phyloP scores from a whole-genome alignment of 2,797 vertebrate species.

The Todus mexicanus region DNA sequence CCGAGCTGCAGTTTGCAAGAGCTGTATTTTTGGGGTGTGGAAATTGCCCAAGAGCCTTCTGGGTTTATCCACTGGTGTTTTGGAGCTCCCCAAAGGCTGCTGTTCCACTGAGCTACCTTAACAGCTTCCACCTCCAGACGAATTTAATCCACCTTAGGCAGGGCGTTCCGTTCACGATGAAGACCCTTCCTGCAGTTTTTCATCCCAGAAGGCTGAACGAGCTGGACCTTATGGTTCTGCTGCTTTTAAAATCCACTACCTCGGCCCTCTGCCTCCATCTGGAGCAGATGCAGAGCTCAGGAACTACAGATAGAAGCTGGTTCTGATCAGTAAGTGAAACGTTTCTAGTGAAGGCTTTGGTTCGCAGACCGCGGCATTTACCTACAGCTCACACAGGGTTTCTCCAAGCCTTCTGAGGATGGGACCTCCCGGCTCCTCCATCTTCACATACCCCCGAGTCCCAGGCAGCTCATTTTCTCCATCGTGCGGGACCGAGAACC shows the following conservation, averaged over 20 bases:
- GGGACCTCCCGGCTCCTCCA: not conserved
- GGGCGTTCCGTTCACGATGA: not conserved
- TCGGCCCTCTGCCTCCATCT: not conserved
- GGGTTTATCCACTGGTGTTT: rapidly evolving
- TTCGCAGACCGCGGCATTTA: not conserved
- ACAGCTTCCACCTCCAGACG: not conserved
- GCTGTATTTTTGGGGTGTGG: not conserved
- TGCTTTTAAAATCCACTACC: not conserved
- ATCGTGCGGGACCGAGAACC: not conserved
- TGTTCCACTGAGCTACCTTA: not conserved
- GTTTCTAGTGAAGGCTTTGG: not conserved
- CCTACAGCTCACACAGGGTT: not conserved
- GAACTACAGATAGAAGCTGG: not conserved
- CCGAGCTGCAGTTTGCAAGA: rapidly evolving
- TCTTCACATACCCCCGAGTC: rapidly evolving
- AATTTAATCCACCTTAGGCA: no score
- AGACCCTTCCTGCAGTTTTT: not conserved
- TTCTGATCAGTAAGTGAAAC: not conserved
- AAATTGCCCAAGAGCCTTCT: not conserved
- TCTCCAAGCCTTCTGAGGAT: not conserved
- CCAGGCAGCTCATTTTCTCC: not conserved
- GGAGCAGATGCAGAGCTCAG: not conserved
- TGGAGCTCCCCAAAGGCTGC: not conserved
- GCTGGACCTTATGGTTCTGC: not conserved
- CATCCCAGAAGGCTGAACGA: not conserved